phyloP scores from a whole-genome alignment of 1,140 invertebrate species.

The Habropoda laboriosa region DNA sequence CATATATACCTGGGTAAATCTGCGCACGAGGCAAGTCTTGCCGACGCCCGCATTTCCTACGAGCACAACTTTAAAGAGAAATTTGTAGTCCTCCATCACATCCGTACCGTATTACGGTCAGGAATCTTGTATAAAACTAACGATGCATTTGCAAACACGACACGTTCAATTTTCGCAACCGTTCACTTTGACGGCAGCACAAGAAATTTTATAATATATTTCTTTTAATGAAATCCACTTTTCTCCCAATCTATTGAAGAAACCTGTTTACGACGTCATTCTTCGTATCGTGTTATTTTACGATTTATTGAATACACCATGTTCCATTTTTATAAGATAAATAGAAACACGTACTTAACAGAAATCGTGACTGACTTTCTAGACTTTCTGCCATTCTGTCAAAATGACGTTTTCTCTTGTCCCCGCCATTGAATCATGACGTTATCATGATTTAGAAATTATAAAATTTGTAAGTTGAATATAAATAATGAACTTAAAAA shows the following conservation, averaged over 20 bases:
- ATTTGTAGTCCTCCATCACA: conserved; percentile 98
- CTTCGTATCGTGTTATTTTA: neutral
- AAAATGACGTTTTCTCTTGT: conserved; percentile 43
- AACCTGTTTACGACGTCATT: neutral
- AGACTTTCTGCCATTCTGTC: conserved; percentile 48
- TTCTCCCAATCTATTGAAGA: conserved; percentile 3
- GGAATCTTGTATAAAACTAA: conserved; percentile 38
- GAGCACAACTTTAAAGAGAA: conserved; percentile 98
- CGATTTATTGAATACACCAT: conserved; percentile 19
- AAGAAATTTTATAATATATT: conserved; percentile 40
- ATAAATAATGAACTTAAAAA: neutral
- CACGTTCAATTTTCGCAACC: conserved; percentile 57
- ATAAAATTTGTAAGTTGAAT: neutral
- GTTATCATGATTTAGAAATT: conserved; percentile 19
- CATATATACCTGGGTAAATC: conserved; percentile 89
- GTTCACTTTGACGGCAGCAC: conserved; percentile 65
- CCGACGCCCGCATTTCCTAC: conserved; percentile 97
- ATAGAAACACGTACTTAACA: neutral
- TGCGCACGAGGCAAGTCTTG: conserved; percentile 95
- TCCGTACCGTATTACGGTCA: conserved; percentile 42
- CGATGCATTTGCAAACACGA: conserved; percentile 47
- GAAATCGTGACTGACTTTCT: conserved; percentile 1
- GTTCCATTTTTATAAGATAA: conserved; percentile 26
- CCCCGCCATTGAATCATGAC: conserved; percentile 34
- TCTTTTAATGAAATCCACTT: conserved; percentile 16